Evolutionary conservation across 2,888 invertebrate genomes (phyloP), one percentile per base, ranked within the genome.

Genomic region (Molorchus minor): DNA sequence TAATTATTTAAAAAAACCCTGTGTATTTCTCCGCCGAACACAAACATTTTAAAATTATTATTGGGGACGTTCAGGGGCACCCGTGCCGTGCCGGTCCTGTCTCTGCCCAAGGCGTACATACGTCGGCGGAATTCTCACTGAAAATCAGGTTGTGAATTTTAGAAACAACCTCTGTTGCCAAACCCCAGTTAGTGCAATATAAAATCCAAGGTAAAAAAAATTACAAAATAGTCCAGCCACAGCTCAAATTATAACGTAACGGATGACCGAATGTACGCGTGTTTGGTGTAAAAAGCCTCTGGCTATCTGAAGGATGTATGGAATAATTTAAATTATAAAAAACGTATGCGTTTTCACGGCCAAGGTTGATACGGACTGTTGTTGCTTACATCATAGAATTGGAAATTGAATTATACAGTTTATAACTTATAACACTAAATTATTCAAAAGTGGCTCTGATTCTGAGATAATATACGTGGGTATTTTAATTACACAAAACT

Each of bases 201-300:
- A 43, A 10, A 43, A 43, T 13, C 43, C 43, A 43, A 43, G 43
- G 43, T 43, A 25, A 43, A 41, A 43, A 43, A 25, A 25, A n/a
- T 43, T 43, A 43, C 43, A 43, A 20, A 43, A 43, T 43, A 7
- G n/a, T 25, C 25, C 43, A 5, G 12, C 21, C 43, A 21, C 41
- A 19, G 17, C n/a, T 20, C 7, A 12, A 3, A 15, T 3, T 17
- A 36, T 15, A 3, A 17, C 41, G 25, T 8, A 25, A 25, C 8
- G 5, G 25, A n/a, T n/a, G n/a, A n/a, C n/a, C 25, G 25, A 5
- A 8, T 25, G 25, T 25, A 5, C 8, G 25, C 25, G 8, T 8
- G 25, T 25, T 25, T 41, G 16, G 5, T 41, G 41, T 17, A 41
- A 41, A 40, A 12, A 10, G 2, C 41, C 12, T 5, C 10, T 10